A percentile compares a stretch with the other conserved stretches of the same genome.
Evolutionary conservation across 2,888 invertebrate genomes (phyloP).

Genomic region (Steinernema scapterisci): DNA sequence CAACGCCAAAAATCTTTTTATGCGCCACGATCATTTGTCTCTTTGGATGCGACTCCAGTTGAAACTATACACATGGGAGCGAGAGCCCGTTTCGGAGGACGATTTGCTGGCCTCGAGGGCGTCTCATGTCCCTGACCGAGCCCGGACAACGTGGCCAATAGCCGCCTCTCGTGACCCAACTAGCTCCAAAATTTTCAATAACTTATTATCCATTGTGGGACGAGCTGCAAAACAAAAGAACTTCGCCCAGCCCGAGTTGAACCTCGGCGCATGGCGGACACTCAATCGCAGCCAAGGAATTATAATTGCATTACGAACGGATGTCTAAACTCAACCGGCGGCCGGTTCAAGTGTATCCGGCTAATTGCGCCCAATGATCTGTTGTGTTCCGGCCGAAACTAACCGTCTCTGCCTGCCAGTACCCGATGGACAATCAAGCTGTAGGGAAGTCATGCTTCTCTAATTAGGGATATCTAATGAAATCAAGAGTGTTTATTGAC

Average conservation of each 20-base stretch:
- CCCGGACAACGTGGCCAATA: not conserved
- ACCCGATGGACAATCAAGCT: not conserved
- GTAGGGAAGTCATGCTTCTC: not conserved
- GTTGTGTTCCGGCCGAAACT: not conserved
- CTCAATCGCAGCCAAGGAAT: not conserved
- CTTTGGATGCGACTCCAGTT: conserved; percentile 27
- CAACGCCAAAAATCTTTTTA: conserved; percentile 26
- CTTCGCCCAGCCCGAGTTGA: not conserved
- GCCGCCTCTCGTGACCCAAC: conserved; percentile 11
- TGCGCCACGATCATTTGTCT: conserved; percentile 26
- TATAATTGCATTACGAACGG: conserved; percentile 20
- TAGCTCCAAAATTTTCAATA: conserved; percentile 22
- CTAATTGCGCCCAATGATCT: conserved; percentile 21
- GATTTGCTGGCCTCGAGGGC: conserved; percentile 14
- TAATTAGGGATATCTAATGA: not conserved
- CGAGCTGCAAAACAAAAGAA: not conserved
- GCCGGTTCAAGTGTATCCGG: conserved; percentile 19
- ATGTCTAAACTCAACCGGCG: conserved; percentile 6
- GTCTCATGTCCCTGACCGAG: not conserved
- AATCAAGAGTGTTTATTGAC: not conserved
- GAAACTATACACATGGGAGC: conserved; percentile 26
- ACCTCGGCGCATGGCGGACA: not conserved
- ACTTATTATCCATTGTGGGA: conserved; percentile 1
- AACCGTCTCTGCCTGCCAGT: not conserved
- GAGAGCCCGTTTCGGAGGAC: not conserved